Evolutionary conservation across 2,113 vertebrate species (phyloP).

Genomic region (Siphamia tubifer): DNA sequence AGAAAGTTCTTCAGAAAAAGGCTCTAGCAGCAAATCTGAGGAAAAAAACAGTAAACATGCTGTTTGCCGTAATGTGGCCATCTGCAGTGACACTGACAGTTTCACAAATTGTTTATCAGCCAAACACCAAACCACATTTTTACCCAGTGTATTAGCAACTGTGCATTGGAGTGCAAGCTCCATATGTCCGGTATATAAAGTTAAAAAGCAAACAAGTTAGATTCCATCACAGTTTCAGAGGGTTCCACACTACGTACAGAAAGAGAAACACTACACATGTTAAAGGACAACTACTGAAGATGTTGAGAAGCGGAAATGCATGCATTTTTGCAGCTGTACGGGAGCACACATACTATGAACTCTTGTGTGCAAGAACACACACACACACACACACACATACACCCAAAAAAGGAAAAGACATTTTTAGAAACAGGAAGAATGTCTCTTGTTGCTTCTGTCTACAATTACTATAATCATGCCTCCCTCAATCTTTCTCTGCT

Average conservation of each 20-base stretch:
- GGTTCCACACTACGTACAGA: not conserved
- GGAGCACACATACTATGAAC: not conserved
- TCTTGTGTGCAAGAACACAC: not conserved
- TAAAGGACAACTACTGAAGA: not conserved
- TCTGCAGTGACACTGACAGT: not conserved
- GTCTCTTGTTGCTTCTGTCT: not conserved
- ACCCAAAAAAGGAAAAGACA: slow-evolving; percentile 3
- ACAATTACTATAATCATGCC: slow-evolving; percentile 7
- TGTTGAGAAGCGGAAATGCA: not conserved
- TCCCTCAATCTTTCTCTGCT: not conserved
- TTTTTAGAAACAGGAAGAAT: slow-evolving; percentile 61
- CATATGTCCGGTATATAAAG: not conserved
- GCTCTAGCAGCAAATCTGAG: too few relatives aligned
- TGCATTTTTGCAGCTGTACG: too few relatives aligned
- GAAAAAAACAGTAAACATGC: too few relatives aligned
- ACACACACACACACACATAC: not conserved
- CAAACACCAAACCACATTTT: slow-evolving; percentile 11
- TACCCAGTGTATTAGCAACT: not conserved
- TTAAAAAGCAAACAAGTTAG: slow-evolving; percentile 19
- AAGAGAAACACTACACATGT: not conserved
- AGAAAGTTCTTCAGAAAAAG: too few relatives aligned
- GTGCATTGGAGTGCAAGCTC: not conserved
- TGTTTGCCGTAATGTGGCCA: too few relatives aligned
- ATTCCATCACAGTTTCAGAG: not conserved
- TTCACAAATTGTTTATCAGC: not conserved